Percentiles rank a stretch among this genome's conserved stretches.
These are phyloP conservation scores for Drosophila suzukii DNA, from an alignment of 1,140 invertebrate species.

Conservation along the genomic window DNA sequence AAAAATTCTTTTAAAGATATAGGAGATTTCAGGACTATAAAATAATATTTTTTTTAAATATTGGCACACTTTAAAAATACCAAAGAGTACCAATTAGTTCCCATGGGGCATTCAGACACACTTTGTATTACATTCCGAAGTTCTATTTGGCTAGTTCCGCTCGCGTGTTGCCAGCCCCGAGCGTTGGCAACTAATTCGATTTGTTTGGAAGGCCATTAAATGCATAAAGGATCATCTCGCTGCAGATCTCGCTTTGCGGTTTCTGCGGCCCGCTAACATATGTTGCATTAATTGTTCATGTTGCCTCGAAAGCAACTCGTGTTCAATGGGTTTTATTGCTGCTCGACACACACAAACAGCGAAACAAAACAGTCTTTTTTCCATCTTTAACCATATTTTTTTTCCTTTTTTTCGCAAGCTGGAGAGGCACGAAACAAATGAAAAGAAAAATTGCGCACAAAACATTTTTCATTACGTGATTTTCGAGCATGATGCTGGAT, in stretches of 20 bases:
- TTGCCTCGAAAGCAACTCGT: slow-evolving; percentile 79
- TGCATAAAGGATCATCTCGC: slow-evolving; percentile 49
- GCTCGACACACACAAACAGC: slow-evolving; percentile 80
- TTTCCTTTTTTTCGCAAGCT: slow-evolving; percentile 3
- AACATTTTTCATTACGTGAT: slow-evolving; percentile 82
- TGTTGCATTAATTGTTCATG: slow-evolving; percentile 82
- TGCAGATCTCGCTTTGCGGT: slow-evolving; percentile 45
- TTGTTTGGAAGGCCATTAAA: slow-evolving; percentile 51
- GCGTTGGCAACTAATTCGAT: slow-evolving; percentile 73
- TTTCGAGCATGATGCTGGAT: slow-evolving; percentile 62
- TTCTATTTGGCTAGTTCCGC: slow-evolving; percentile 31
- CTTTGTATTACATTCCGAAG: background rate
- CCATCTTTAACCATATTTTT: background rate
- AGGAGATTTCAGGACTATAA: too few relatives aligned
- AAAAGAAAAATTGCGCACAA: slow-evolving; percentile 81
- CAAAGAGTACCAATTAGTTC: background rate
- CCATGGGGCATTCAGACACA: background rate
- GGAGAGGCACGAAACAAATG: slow-evolving; percentile 66
- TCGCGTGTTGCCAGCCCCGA: slow-evolving; percentile 61
- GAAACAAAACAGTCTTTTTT: slow-evolving; percentile 55
- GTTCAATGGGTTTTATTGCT: slow-evolving; percentile 83
- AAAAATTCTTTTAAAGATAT: too few relatives aligned
- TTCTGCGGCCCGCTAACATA: slow-evolving; percentile 62
- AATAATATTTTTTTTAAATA: background rate
- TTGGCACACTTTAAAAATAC: background rate